Evolutionary conservation across 2,113 vertebrate genomes (phyloP).

Genomic region (Daboia siamensis): DNA sequence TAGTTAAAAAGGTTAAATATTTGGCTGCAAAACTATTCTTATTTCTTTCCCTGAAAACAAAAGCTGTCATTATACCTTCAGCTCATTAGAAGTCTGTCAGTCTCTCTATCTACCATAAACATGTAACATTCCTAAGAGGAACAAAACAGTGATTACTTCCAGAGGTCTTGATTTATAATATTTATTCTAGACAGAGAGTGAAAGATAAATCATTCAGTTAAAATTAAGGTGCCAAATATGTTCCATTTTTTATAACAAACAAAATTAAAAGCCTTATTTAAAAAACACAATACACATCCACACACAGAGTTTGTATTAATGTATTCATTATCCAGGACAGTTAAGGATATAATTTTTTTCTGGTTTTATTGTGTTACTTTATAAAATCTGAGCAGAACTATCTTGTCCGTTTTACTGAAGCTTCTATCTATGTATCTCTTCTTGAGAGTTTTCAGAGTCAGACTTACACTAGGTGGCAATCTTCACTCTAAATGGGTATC

Average conservation of each 20-base stretch:
- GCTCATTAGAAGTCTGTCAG: not conserved
- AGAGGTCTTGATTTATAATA: constrained; percentile 9
- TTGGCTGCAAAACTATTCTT: not conserved
- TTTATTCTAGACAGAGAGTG: not conserved
- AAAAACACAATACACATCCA: not conserved
- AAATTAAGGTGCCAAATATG: constrained; percentile 3
- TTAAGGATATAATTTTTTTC: not conserved
- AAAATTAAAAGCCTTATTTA: constrained; percentile 15
- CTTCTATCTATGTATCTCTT: not conserved
- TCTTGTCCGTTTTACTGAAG: not conserved
- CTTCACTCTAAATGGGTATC: constrained; percentile 13
- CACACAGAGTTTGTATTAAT: not conserved
- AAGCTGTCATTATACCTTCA: not conserved
- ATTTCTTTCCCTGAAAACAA: constrained; percentile 1
- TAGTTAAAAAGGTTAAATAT: too few relatives aligned
- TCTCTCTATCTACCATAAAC: not conserved
- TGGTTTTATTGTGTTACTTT: not conserved
- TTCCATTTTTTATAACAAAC: not conserved
- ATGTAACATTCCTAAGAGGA: not conserved
- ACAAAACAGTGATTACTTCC: constrained; percentile 10
- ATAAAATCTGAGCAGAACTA: not conserved
- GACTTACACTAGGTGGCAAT: constrained; percentile 18
- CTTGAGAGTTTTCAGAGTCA: not conserved
- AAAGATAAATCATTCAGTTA: not conserved
- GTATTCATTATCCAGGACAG: not conserved